These are phyloP conservation scores for Mastigias papua DNA, from an alignment of 30 jellyfish, hydroid and myxozoan species.

Conservation along the genomic window DNA sequence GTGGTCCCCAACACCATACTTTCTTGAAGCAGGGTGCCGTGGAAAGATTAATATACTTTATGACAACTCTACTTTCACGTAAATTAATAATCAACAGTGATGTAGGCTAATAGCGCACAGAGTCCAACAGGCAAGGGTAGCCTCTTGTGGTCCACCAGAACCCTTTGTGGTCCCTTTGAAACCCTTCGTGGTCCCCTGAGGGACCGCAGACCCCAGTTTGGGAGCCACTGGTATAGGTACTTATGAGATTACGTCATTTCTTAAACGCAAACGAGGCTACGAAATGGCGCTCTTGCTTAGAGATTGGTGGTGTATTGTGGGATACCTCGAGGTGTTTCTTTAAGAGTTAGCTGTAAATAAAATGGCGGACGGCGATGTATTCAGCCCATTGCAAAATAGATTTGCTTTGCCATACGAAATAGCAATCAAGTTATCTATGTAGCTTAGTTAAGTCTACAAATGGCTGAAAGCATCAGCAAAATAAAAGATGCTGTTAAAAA, in stretches of 20 bases:
- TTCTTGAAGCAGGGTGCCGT: no score
- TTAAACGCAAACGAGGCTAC: conserved; percentile 34
- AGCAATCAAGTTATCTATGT: not conserved
- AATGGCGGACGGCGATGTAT: conserved; percentile 48
- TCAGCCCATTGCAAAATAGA: conserved; percentile 7
- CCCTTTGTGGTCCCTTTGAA: no score
- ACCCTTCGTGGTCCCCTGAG: no score
- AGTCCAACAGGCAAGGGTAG: no score
- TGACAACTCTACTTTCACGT: no score
- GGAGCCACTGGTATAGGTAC: no score
- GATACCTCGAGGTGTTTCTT: conserved; percentile 66
- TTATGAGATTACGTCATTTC: not conserved
- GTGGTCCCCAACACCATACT: no score
- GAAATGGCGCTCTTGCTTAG: conserved; percentile 60
- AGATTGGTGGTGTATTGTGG: conserved; percentile 69
- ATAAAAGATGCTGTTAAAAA: not conserved
- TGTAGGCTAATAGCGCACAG: no score
- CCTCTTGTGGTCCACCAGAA: no score
- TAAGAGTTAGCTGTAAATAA: conserved; percentile 5
- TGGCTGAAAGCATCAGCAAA: conserved; percentile 51
- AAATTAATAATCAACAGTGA: no score
- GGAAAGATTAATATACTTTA: no score
- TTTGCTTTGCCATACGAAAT: not conserved
- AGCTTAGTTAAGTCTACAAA: conserved; percentile 17
- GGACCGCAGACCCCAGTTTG: no score